Evolutionary conservation across 2,113 vertebrate species (phyloP).

Genomic region (Corynorhinus townsendii): DNA sequence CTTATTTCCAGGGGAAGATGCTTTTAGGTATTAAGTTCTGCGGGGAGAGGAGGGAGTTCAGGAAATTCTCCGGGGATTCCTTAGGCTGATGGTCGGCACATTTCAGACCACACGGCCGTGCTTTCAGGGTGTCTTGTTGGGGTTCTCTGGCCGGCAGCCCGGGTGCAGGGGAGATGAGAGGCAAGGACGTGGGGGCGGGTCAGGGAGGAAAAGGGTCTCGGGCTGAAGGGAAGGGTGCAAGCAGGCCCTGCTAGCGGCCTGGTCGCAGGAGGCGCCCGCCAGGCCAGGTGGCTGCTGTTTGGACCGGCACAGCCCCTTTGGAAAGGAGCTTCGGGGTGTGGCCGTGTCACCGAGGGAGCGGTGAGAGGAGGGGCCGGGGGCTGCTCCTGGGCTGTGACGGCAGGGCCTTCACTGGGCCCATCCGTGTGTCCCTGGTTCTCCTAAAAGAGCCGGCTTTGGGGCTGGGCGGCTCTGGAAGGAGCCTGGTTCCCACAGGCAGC

Average conservation of each 20-base stretch:
- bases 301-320: neutral
- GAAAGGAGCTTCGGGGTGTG: no score
- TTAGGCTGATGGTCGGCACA: conserved; percentile 93
- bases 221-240: neutral
- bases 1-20: conserved; percentile 54
- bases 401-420: neutral
- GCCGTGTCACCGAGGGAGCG: accelerated
- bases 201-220: conserved; percentile 79
- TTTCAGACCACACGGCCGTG: conserved; percentile 82
- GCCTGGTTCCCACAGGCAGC: conserved; percentile 69
- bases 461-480: neutral
- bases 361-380: neutral
- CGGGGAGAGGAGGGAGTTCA: conserved; percentile 77
- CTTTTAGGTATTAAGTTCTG: conserved; percentile 68
- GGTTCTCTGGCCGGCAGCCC: conserved; percentile 87
- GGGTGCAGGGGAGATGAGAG: conserved; percentile 89
- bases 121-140: conserved; percentile 92
- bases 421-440: neutral
- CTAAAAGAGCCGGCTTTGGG: neutral
- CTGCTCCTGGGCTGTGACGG: neutral
- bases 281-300: neutral
- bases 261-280: neutral
- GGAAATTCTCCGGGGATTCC: conserved; percentile 89
- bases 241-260: neutral
- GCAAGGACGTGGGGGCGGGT: conserved; percentile 85